These are phyloP conservation scores for Tetragonula carbonaria DNA, from an alignment of 2,888 invertebrate species.

Conservation along the genomic window DNA sequence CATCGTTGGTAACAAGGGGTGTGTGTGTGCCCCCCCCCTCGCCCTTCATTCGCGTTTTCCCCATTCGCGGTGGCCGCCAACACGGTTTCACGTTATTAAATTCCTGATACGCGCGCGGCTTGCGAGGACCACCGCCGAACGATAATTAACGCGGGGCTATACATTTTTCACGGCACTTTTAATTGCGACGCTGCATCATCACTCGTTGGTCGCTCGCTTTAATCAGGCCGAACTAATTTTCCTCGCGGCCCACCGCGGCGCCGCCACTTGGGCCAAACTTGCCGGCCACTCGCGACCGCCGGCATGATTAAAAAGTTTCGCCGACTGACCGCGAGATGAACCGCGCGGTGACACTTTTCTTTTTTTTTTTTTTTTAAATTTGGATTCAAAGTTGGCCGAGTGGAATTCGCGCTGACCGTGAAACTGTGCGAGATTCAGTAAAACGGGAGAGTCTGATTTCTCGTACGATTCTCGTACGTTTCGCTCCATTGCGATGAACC, in stretches of 20 bases:
- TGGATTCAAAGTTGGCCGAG: background rate
- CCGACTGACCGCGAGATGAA: background rate
- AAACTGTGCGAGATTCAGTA: background rate
- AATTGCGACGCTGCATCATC: conserved; percentile 14
- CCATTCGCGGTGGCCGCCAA: background rate
- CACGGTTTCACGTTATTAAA: conserved; percentile 47
- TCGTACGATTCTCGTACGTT: background rate
- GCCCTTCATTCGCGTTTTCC: background rate
- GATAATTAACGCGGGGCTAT: conserved; percentile 25
- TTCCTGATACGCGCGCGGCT: conserved; percentile 33
- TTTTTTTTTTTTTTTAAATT: conserved; percentile 6
- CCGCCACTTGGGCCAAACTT: conserved; percentile 24
- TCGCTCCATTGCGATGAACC: background rate
- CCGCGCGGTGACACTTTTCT: background rate
- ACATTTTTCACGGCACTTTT: conserved; percentile 44
- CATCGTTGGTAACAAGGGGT: background rate
- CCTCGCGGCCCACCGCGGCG: background rate
- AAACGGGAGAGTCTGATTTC: no score
- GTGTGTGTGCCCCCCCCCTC: no score
- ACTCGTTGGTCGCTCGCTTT: conserved; percentile 7
- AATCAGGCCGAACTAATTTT: conserved; percentile 36
- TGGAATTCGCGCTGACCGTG: background rate
- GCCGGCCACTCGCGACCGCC: background rate
- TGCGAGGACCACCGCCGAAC: background rate
- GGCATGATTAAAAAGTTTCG: conserved; percentile 39